phyloP scores from a whole-genome alignment of 2,797 vertebrate genomes.

The Distichodus sexfasciatus region DNA sequence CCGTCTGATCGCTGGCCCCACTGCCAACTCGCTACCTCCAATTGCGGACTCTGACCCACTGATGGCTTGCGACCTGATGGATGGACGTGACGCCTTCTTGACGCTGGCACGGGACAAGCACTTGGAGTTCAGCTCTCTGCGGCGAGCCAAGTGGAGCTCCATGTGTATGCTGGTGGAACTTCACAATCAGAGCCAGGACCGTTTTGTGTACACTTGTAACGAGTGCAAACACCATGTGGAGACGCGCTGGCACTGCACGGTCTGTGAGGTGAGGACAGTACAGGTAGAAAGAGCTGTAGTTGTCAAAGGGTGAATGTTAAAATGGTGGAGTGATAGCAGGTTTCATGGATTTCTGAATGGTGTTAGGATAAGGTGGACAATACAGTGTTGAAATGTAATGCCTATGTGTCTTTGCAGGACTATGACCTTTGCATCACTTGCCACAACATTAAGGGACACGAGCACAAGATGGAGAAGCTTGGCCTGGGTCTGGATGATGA shows the following conservation, averaged over 20 bases:
- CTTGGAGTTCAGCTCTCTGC: constrained; percentile 93
- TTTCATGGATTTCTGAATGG: background rate
- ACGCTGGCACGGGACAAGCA: constrained; percentile 96
- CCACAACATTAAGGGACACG: constrained; percentile 95
- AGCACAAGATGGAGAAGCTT: constrained; percentile 98
- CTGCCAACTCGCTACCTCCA: constrained; percentile 91
- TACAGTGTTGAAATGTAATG: too few species aligned
- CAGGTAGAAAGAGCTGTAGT: too few species aligned
- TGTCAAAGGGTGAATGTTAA: too few species aligned
- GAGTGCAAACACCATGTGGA: constrained; percentile 98
- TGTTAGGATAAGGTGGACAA: too few species aligned
- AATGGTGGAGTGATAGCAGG: background rate
- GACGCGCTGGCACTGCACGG: constrained; percentile 96
- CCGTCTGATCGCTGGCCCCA: constrained; percentile 89
- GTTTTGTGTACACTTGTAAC: constrained; percentile 97
- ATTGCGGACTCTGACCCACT: constrained; percentile 86
- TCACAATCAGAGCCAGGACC: constrained; percentile 97
- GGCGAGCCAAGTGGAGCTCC: constrained; percentile 93
- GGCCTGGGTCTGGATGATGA: constrained; percentile 95
- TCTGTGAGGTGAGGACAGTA: constrained; percentile 85
- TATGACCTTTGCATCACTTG: constrained; percentile 97
- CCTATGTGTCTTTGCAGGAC: constrained; percentile 73
- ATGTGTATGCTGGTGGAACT: constrained; percentile 98
- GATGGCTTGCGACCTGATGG: constrained; percentile 97
- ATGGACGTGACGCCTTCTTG: constrained; percentile 95